Evolutionary conservation across 2,888 invertebrate genomes (phyloP), one percentile per base, ranked within the genome.

Genomic region (Folsomia manolachei): DNA sequence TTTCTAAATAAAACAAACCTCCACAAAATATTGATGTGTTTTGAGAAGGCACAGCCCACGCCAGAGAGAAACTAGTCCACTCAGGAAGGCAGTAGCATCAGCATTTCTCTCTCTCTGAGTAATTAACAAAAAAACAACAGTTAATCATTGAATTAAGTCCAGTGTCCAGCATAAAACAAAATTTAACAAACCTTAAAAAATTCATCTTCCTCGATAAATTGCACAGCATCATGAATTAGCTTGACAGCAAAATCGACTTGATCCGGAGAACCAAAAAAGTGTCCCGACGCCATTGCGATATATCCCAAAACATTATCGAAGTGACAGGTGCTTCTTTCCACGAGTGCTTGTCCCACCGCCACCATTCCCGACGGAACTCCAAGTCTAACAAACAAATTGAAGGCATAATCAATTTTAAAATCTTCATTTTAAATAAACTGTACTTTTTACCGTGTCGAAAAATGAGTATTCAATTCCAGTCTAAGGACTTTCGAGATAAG

Each of bases 381-480:
- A 64, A 70, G 72, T 63, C 73, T 72, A 64, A 1, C 51, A 21
- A 19, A 11, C 24, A 25, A n/a, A n/a, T n/a, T n/a, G n/a, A 39
- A 14, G 4, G 14, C 14, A 39, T 39, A 9, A 39, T 39, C 14
- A 39, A 39, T 39, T 39, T 39, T 39, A 39, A 39, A 9, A 39
- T 39, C 39, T 39, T 14, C n/a, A 14, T 39, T 39, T 4, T 39
- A 39, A 39, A 39, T 9, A 39, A 63, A 24, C 21, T 27, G n/a
- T 23, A 9, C 1, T 25, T 23, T 19, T 11, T 61, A 73, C 73
- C 74, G 53, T 24, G 70, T 70, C n/a, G 71, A 68, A 61, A 75
- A 75, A 61, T 75, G 72, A 14, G 70, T 61, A 53, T 75, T 75
- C 61, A 75, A 62, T 56, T 75, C 75, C 21, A 70, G 19, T 1